Evolutionary conservation across 2,113 vertebrate species (phyloP).

Genomic region (Pelecanus crispus): DNA sequence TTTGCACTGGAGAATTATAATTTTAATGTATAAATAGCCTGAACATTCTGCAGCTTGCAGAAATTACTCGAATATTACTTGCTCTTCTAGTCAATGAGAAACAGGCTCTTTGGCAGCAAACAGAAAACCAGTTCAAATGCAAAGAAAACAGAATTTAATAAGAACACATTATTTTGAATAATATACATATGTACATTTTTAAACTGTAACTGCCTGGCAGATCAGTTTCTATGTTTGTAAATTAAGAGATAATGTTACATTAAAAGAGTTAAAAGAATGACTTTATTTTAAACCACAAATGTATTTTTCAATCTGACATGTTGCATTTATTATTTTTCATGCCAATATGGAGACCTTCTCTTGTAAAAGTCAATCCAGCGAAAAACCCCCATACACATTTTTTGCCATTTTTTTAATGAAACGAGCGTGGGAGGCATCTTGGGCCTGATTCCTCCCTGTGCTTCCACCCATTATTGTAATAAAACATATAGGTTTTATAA

Average conservation of each 20-base stretch:
- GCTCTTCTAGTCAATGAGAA: background rate
- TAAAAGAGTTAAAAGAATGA: background rate
- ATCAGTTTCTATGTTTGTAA: background rate
- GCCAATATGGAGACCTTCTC: background rate
- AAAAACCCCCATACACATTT: background rate
- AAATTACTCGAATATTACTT: background rate
- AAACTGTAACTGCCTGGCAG: background rate
- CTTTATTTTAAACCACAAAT: background rate
- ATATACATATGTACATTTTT: background rate
- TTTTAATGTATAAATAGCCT: background rate
- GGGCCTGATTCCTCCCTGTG: background rate
- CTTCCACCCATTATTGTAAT: background rate
- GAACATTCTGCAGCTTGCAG: background rate
- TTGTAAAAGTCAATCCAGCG: background rate
- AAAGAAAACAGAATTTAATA: slow-evolving; percentile 25
- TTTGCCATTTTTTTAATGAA: background rate
- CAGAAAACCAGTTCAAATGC: background rate
- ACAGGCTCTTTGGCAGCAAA: background rate
- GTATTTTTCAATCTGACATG: background rate
- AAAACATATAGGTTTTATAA: background rate
- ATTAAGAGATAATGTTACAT: background rate
- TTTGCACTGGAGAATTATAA: background rate
- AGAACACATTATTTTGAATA: background rate
- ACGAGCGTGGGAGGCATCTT: background rate
- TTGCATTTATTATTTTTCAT: background rate